Base-by-base conservation (phyloP, 2,797 vertebrate genomes). In the Catostomus latipinnis region DNA sequence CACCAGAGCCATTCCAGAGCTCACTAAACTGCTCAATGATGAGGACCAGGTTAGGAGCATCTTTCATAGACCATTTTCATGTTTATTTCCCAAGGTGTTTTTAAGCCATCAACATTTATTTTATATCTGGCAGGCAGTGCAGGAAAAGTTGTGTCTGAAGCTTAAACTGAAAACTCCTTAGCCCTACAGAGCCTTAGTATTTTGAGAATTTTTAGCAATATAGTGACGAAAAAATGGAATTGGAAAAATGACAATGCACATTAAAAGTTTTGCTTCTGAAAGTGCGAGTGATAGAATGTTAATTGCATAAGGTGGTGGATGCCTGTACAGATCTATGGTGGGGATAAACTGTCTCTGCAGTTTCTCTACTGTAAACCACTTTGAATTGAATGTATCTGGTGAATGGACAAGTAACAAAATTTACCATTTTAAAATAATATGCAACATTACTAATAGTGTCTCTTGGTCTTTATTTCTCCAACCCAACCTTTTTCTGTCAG, bases 21-120 rank as follows among this genome's bases (percentile, higher is more conserved):
- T 99, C 85, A 99, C 98, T 80, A 99, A 99, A 88, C 91, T 99
- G 80, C 95, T 99, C 66, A 99, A 99, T 5, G 98, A 99, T 46
- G 98, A 99, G 93, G 98, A 99, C 93, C 98, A 99, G 96, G 98
- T 98, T 6, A 72, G 53, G 13, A 43, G n/a, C 1, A 6, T 57
- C 53, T 34, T 9, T 22, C 16, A 57, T 49, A n/a, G 43, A 22
- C 53, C 34, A 34, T 34, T 1, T 50, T 58, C 8, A 16, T 45
- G 11, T 70, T 61, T 53, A 10, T 11, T 43, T 11, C 22, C 22
- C 16, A 62, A 34, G 10, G 16, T 60, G 57, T 16, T 18, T 2
- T 22, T 57, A n/a, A n/a, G 14, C 11, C 34, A 34, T 34, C 1
- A 34, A 34, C 1, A 22, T 1, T 34, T 34, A 34, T 3, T 34